Base-by-base conservation (phyloP, 64 coral and sea anemone genomes). In the Dendrophyllia cribrosa region DNA sequence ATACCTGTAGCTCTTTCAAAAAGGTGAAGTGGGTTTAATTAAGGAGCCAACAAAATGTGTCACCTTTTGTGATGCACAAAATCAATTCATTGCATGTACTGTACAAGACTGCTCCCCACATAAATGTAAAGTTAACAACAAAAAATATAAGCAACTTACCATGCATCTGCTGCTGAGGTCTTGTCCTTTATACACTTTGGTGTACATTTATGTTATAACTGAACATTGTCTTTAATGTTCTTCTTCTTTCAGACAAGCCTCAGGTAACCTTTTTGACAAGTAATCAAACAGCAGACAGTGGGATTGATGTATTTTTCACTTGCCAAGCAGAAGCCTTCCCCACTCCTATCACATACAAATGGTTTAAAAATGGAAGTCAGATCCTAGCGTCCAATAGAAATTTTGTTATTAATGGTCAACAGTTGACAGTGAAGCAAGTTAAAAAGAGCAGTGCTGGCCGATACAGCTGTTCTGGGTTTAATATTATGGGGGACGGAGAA, bases 381-480 rank as follows among this genome's bases (percentile, higher is more conserved):
- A 46, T 59, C 16, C 21, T 19, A n/a, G 66, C 21, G 75, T 68
- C 20, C 62, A 13, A 5, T 63, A 67, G 74, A 72, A 85, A 93
- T 22, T 96, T 90, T 93, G 51, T 72, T 47, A 89, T 90, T 20
- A 34, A 15, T 67, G 52, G 4, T 34, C 21, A 59, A 5, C 48
- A 0, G 60, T 49, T 96, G 25, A 86, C 8, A 24, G 52, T 96
- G 48, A 93, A 21, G 22, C 51, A 53, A 56, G 49, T 82, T 34
- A 26, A 59, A n/a, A 96, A 96, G 78, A 24, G 34, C 15, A 92
- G 89, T 53, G 50, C 88, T 83, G 87, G 75, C 22, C 62, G 14
- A 70, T 96, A 96, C 48, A 90, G 76, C 13, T 96, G 95, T 47
- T 83, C 87, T 67, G 95, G 89, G 11, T 14, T 7, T 72, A 96